These are phyloP conservation scores for Lepeophtheirus salmonis DNA, from an alignment of 1,140 invertebrate species.

Conservation along the genomic window DNA sequence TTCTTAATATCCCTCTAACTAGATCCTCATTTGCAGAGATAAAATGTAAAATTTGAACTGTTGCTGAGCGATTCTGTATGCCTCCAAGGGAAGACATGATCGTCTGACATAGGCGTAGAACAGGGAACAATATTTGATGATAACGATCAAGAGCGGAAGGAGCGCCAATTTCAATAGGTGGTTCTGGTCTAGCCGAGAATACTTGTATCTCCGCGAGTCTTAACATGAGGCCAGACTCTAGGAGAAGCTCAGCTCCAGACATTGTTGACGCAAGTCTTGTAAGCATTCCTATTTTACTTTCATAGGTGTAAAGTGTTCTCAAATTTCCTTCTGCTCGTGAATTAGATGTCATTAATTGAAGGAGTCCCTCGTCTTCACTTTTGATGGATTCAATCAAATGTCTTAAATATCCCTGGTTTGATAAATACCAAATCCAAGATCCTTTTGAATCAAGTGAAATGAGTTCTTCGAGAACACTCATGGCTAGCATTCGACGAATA, in stretches of 20 bases:
- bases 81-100: conserved; percentile 11
- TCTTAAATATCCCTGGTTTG: conserved; percentile 14
- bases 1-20: not conserved
- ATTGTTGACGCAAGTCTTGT: conserved; percentile 12
- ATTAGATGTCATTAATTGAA: not conserved
- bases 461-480: conserved; percentile 13
- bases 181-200: conserved; percentile 8
- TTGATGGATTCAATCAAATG: conserved; percentile 13
- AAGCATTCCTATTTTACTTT: conserved; percentile 15
- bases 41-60: conserved; percentile 7
- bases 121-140: conserved; percentile 15
- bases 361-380: conserved; percentile 9
- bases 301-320: conserved; percentile 8
- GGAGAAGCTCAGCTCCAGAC: conserved; percentile 13
- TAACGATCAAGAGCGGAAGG: not conserved
- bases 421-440: conserved; percentile 9
- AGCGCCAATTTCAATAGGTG: conserved; percentile 2
- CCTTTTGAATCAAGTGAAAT: conserved; percentile 4
- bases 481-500: conserved; percentile 12
- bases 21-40: conserved; percentile 13
- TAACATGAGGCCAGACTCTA: conserved; percentile 9
- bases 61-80: conserved; percentile 3
- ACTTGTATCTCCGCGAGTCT: conserved; percentile 10
- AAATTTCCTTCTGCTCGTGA: conserved; percentile 2
- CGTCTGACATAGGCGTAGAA: conserved; percentile 3